A percentile compares a stretch with the other conserved stretches of the same genome.
These are phyloP conservation scores for Anarsia innoxiella DNA, from an alignment of 2,888 invertebrate genomes.

Conservation along the genomic window DNA sequence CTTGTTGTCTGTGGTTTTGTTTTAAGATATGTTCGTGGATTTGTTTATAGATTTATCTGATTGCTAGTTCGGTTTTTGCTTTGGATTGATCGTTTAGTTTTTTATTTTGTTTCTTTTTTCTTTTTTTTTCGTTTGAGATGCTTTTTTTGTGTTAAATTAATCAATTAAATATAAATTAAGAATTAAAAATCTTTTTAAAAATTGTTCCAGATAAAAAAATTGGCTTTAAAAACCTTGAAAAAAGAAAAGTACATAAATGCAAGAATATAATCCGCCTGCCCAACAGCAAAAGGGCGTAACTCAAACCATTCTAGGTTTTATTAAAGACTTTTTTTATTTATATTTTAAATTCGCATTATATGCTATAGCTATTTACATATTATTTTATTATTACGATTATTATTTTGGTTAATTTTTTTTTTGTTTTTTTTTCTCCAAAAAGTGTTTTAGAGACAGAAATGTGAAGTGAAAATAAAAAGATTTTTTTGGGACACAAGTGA, in stretches of 20 bases:
- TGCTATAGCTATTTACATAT: conserved; percentile 49
- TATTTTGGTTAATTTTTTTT: conserved; percentile 43
- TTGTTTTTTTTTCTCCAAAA: conserved; percentile 16
- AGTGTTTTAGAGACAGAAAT: conserved; percentile 34
- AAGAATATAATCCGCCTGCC: conserved; percentile 22
- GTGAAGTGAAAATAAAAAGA: conserved; percentile 46
- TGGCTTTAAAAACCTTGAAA: too few species aligned
- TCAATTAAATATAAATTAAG: too few species aligned
- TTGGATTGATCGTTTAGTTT: too few species aligned
- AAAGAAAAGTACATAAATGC: conserved; percentile 31
- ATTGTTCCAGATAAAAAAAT: conserved; percentile 32
- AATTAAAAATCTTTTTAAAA: not conserved
- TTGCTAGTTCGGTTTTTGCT: too few species aligned
- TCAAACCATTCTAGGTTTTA: conserved; percentile 31
- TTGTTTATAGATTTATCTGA: too few species aligned
- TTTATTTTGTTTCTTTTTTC: too few species aligned
- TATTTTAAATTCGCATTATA: conserved; percentile 60
- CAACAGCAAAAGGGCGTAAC: conserved; percentile 27
- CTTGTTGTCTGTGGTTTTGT: too few species aligned
- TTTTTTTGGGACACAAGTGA: conserved; percentile 48
- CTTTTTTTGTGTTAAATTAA: too few species aligned
- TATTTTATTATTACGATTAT: conserved; percentile 62
- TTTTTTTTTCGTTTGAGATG: too few species aligned
- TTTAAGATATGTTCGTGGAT: too few species aligned
- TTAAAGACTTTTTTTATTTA: conserved; percentile 52